Evolutionary conservation across 2,797 vertebrate species (phyloP).

Genomic region (Acipenser oxyrinchus): DNA sequence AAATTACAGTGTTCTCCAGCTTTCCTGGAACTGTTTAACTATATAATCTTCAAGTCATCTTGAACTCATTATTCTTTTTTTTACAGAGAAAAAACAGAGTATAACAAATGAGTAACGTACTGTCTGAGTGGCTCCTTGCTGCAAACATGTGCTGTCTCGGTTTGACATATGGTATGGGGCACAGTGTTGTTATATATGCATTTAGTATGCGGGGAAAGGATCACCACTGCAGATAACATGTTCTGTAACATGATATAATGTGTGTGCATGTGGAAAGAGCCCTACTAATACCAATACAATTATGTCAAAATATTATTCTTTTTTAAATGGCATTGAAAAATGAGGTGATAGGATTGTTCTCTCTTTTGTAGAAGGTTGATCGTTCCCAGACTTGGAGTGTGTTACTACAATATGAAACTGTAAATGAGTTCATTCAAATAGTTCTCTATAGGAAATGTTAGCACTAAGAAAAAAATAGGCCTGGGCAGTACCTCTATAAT

Average conservation of each 20-base stretch:
- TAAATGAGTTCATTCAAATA: too few species aligned
- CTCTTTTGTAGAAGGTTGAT: too few species aligned
- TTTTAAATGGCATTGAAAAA: too few species aligned
- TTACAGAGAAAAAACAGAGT: conserved; percentile 18
- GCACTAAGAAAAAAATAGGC: too few species aligned
- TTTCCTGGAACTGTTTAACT: conserved; percentile 13
- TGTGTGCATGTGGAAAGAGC: not conserved
- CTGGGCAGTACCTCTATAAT: too few species aligned
- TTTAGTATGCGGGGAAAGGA: not conserved
- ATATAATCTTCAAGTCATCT: conserved; percentile 39
- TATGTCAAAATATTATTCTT: not conserved
- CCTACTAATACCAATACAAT: not conserved
- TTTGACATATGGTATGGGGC: not conserved
- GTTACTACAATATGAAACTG: too few species aligned
- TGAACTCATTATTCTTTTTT: conserved; percentile 42
- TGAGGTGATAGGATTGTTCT: too few species aligned
- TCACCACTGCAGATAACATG: not conserved
- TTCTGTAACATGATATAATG: not conserved
- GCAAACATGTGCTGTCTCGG: conserved; percentile 34
- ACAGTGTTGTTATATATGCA: not conserved
- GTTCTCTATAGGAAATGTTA: too few species aligned
- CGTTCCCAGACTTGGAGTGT: too few species aligned
- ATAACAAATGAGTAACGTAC: conserved; percentile 45
- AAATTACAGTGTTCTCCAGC: conserved; percentile 1
- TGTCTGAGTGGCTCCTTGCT: conserved; percentile 21